Evolutionary conservation across 2,888 invertebrate species (phyloP).

Genomic region (Agrotis exclamationis): DNA sequence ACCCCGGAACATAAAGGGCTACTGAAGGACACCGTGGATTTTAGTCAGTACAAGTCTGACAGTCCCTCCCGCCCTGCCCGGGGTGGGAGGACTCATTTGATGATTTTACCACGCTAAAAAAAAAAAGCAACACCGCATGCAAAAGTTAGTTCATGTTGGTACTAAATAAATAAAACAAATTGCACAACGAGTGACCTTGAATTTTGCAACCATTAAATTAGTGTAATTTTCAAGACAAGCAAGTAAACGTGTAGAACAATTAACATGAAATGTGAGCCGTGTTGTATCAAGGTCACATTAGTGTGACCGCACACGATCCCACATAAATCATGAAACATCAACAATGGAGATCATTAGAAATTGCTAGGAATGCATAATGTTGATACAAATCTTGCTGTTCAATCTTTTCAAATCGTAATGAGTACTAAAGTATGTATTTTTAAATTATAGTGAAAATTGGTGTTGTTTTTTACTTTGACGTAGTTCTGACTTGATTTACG

Average conservation of each 20-base stretch:
- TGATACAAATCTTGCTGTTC: background rate
- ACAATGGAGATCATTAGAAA: slow-evolving; percentile 26
- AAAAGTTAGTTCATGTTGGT: background rate
- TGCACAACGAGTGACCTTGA: slow-evolving; percentile 41
- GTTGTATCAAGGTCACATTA: slow-evolving; percentile 49
- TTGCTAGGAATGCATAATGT: background rate
- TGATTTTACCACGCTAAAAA: too few relatives aligned
- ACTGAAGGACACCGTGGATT: too few relatives aligned
- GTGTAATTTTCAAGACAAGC: slow-evolving; percentile 48
- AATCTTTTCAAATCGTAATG: background rate
- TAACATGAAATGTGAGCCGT: slow-evolving; percentile 48
- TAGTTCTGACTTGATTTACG: background rate
- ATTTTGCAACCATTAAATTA: slow-evolving; percentile 47
- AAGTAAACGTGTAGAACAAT: slow-evolving; percentile 34
- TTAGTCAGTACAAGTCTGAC: too few relatives aligned
- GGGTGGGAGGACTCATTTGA: too few relatives aligned
- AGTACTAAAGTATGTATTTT: background rate
- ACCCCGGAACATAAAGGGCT: too few relatives aligned
- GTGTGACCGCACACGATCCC: slow-evolving; percentile 27
- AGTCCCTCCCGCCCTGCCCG: too few relatives aligned
- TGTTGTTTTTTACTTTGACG: too few relatives aligned
- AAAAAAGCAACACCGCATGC: too few relatives aligned
- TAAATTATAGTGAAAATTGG: background rate
- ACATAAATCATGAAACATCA: slow-evolving; percentile 17
- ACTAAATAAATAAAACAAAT: background rate